Base-by-base conservation (phyloP, 2,113 vertebrate genomes). In the Elaphurus davidianus region DNA sequence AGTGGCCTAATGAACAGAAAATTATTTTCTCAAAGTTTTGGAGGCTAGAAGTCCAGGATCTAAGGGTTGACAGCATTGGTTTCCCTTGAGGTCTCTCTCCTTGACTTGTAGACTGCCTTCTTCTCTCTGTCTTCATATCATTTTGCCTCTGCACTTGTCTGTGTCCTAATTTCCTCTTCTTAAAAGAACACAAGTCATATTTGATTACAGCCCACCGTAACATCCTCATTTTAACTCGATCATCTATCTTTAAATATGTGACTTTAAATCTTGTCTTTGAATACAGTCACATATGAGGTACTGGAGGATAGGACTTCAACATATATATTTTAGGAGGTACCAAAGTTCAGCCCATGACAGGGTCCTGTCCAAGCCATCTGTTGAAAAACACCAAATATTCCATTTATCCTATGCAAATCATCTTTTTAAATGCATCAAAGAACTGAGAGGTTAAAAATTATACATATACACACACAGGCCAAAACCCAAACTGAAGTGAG, bases 371-470 rank as follows among this genome's bases (percentile, higher is more conserved):
- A 82, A 91, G n/a, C 45, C 88, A 98, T 54, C 88, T 96, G 95
- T 76, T 83, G 60, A 96, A 94, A 96, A 95, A 30, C 71, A 95
- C 67, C 21, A n/a, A 87, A 93, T 78, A 54, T 92, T 81, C 40
- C 33, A 54, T 54, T 95, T 96, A 90, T 91, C 76, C 92, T 64
- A 95, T 83, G 91, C 84, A 87, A 95, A 95, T 7, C 19, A 95
- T 91, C 67, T 85, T 95, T 85, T 96, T 43, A 82, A 96, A 93
- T 50, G 52, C 82, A 85, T 91, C 59, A 95, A 55, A 50, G 90
- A 84, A 50, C 62, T 50, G 30, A 28, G 43, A 28, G 55, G 5
- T 21, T 9, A 12, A 76, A 87, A 59, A 33, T 74, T 74, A 74
- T 74, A 40, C 36, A 91, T 4, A n/a, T 8, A 47, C 5, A 50